Evolutionary conservation across 2,113 vertebrate genomes (phyloP).

Genomic region (Lasiurus cinereus): DNA sequence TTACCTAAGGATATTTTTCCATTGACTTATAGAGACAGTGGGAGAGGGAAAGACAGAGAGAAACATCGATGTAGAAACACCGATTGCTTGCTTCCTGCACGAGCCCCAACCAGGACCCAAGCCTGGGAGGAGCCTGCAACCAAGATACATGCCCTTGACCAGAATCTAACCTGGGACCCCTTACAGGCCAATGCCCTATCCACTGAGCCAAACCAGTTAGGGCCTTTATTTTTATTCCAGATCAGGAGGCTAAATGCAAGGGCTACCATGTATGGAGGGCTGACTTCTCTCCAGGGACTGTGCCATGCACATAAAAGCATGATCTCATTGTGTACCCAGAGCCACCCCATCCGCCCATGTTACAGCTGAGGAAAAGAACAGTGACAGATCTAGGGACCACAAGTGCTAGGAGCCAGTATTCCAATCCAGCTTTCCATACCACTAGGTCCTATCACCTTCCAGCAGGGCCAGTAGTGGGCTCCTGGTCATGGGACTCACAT

Average conservation of each 20-base stretch:
- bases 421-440: not conserved
- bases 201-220: no score
- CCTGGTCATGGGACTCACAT: not conserved
- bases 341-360: not conserved
- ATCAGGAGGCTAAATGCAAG: not conserved
- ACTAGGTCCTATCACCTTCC: not conserved
- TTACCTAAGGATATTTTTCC: no score
- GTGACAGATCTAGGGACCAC: not conserved
- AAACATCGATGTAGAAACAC: no score
- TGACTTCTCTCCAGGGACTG: not conserved
- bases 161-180: no score
- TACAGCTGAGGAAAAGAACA: not conserved
- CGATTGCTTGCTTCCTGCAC: no score
- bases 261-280: not conserved
- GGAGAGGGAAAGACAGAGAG: no score
- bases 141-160: no score
- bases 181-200: no score
- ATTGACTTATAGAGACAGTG: no score
- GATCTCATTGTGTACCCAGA: not conserved
- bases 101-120: no score
- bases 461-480: not conserved
- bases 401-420: not conserved
- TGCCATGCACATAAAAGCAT: not conserved
- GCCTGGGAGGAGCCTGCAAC: no score
- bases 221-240: not conserved